Evolutionary conservation across 2,797 vertebrate genomes (phyloP).

Genomic region (Chiloscyllium punctatum): DNA sequence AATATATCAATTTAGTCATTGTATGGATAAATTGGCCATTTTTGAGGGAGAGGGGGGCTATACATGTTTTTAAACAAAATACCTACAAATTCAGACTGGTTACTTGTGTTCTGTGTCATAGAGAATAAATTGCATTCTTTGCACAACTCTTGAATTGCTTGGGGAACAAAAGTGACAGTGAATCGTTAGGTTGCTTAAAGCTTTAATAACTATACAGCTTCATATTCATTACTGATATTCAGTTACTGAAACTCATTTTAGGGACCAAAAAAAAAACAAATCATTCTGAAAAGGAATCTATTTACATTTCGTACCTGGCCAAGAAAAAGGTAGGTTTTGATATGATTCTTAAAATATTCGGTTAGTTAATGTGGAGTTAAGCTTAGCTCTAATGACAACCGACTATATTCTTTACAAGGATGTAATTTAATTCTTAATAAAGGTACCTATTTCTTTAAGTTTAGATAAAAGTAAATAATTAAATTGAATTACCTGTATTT

Average conservation of each 20-base stretch:
- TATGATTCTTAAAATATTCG: constrained; percentile 10
- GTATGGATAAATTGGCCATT: constrained; percentile 7
- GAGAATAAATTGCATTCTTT: constrained; percentile 37
- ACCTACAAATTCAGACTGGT: not conserved
- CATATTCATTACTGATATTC: constrained; percentile 30
- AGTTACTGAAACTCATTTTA: constrained; percentile 18
- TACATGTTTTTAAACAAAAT: constrained; percentile 12
- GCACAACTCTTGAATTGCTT: constrained; percentile 33
- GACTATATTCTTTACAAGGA: constrained; percentile 28
- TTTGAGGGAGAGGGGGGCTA: not conserved
- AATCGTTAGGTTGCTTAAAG: constrained; percentile 24
- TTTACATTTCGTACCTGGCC: constrained; percentile 13
- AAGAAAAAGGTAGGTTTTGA: not conserved
- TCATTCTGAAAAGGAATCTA: not conserved
- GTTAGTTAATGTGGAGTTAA: constrained; percentile 25
- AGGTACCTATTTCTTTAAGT: constrained; percentile 27
- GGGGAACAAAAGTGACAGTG: constrained; percentile 33
- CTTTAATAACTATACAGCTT: constrained; percentile 20
- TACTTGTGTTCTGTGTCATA: constrained; percentile 27
- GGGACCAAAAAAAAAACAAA: constrained; percentile 4
- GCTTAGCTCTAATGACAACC: constrained; percentile 25
- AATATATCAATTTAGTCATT: constrained; percentile 25
- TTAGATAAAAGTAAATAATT: constrained; percentile 20
- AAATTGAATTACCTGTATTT: not conserved
- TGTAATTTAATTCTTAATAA: constrained; percentile 37